Evolutionary conservation across 2,888 invertebrate species (phyloP).

Genomic region (Morpho achilles): DNA sequence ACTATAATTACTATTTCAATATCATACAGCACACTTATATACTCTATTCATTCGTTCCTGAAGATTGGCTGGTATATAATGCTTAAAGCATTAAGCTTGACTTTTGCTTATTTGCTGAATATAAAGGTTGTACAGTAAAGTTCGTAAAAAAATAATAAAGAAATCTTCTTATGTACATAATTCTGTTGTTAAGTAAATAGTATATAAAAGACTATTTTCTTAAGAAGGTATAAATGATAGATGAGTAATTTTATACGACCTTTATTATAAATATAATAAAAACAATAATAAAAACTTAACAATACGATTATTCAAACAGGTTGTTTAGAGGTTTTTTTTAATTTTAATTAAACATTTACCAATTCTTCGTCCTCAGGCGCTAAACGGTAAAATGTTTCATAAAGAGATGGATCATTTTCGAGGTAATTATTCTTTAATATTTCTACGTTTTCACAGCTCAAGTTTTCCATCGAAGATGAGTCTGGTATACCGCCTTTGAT

Average conservation of each 20-base stretch:
- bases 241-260: background rate
- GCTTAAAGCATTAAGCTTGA: no score
- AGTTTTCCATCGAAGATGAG: constrained; percentile 61
- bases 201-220: background rate
- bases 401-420: constrained; percentile 37
- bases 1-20: no score
- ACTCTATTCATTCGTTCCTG: no score
- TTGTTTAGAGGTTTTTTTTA: constrained; percentile 10
- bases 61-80: no score
- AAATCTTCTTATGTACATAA: background rate
- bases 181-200: no score
- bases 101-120: no score
- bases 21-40: no score
- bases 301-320: background rate
- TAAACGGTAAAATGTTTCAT: constrained; percentile 52
- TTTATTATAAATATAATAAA: background rate
- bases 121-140: no score
- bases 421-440: constrained; percentile 28
- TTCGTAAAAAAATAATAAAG: no score
- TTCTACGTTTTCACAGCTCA: constrained; percentile 37
- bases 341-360: constrained; percentile 45
- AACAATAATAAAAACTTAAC: background rate
- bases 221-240: constrained; percentile 1
- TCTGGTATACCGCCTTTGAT: constrained; percentile 48
- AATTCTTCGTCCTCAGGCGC: constrained; percentile 48